Evolutionary conservation across 2,113 vertebrate genomes (phyloP).

Genomic region (Onychorhynchus coronatus): DNA sequence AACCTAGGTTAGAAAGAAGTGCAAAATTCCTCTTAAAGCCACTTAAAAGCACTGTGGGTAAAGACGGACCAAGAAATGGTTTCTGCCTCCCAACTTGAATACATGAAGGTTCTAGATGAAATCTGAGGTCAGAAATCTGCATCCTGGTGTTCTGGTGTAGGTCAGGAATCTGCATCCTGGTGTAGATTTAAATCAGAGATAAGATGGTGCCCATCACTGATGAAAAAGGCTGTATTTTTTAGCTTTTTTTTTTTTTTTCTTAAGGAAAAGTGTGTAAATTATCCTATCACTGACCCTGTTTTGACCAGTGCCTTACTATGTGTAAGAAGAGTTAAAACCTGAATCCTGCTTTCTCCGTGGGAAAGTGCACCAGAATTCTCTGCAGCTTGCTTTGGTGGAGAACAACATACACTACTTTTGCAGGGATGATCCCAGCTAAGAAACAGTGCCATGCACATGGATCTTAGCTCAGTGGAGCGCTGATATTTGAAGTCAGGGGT

Average conservation of each 20-base stretch:
- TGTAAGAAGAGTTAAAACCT: background rate
- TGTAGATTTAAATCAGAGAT: background rate
- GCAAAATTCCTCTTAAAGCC: background rate
- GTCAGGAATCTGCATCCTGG: background rate
- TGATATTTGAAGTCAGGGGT: background rate
- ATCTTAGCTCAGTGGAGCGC: background rate
- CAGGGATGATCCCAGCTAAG: background rate
- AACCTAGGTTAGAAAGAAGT: background rate
- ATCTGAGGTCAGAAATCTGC: background rate
- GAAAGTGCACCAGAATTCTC: background rate
- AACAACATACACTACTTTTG: background rate
- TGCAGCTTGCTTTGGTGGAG: background rate
- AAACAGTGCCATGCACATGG: fast-evolving
- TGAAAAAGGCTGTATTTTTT: background rate
- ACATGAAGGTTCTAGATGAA: background rate
- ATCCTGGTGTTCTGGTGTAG: background rate
- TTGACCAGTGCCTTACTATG: background rate
- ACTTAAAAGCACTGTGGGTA: background rate
- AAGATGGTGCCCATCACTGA: background rate
- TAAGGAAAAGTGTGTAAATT: background rate
- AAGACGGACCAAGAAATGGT: background rate
- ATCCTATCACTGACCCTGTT: background rate
- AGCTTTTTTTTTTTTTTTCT: background rate
- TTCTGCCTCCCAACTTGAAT: background rate
- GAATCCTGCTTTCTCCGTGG: background rate